phyloP scores from a whole-genome alignment of 2,113 vertebrate species.

The Misgurnus anguillicaudatus region DNA sequence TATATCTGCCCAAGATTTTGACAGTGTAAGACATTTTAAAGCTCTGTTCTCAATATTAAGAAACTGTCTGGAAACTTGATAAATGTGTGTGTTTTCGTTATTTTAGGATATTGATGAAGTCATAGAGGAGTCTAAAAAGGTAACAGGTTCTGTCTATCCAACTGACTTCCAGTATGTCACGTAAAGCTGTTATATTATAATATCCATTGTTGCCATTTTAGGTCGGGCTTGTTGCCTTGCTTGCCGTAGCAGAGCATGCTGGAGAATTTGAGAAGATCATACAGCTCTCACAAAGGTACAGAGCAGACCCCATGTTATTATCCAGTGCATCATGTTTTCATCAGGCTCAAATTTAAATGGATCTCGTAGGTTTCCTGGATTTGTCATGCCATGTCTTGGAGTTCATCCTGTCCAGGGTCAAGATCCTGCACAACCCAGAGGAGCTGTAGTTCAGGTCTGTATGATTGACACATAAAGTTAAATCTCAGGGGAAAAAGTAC shows the following conservation, averaged over 20 bases:
- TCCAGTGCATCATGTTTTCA: neutral
- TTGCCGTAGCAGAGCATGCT: conserved; percentile 87
- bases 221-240: conserved; percentile 81
- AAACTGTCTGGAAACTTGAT: neutral
- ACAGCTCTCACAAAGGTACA: conserved; percentile 82
- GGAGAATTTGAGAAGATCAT: conserved; percentile 91
- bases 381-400: conserved; percentile 87
- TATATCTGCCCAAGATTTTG: conserved; percentile 73
- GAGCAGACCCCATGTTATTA: neutral
- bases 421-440: conserved; percentile 75
- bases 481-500: neutral
- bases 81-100: neutral
- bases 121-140: conserved; percentile 81
- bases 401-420: conserved; percentile 88
- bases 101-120: conserved; percentile 83
- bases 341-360: neutral
- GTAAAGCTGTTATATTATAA: neutral
- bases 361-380: conserved; percentile 78
- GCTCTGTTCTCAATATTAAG: neutral
- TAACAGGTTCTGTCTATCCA: conserved; percentile 39
- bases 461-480: neutral
- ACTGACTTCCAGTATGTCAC: neutral
- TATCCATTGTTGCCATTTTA: conserved; percentile 58
- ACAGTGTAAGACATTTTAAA: conserved; percentile 59
- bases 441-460: conserved; percentile 80